A percentile compares a stretch with the other conserved stretches of the same genome.
These are phyloP conservation scores for Leptinotarsa texana DNA, from an alignment of 1,140 invertebrate genomes.

Conservation along the genomic window DNA sequence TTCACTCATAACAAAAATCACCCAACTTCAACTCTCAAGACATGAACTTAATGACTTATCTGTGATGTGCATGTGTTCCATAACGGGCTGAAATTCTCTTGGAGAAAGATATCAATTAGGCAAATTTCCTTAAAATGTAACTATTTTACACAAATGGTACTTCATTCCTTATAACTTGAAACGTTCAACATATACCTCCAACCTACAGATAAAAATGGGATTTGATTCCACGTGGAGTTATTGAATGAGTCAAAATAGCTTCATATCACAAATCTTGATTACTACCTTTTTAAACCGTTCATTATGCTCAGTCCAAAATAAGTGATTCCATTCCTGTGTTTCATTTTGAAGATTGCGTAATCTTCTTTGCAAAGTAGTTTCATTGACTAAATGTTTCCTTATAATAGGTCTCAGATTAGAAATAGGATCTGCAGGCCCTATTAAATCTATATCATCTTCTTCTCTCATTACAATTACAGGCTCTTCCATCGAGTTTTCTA, in stretches of 20 bases:
- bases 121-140: no score
- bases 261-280: conserved; percentile 15
- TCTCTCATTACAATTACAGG: conserved; percentile 48
- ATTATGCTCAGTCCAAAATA: conserved; percentile 81
- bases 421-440: conserved; percentile 78
- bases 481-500: conserved; percentile 44
- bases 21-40: no score
- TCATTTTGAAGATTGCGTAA: conserved; percentile 67
- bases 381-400: conserved; percentile 65
- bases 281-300: conserved; percentile 65
- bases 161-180: no score
- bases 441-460: conserved; percentile 54
- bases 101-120: no score
- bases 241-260: background rate
- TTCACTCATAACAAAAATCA: no score
- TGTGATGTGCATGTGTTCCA: no score
- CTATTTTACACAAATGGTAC: no score
- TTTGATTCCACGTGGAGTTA: no score
- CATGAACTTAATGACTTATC: no score
- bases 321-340: conserved; percentile 79
- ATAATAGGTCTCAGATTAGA: conserved; percentile 77
- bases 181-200: no score
- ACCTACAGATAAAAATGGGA: no score
- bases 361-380: conserved; percentile 67
- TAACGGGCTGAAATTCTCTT: no score